Percentiles rank a stretch among this genome's conserved stretches.
Conservation (phyloP, 53 echinoderm and acorn worm genomes). For the Henricia sp. region DNA sequence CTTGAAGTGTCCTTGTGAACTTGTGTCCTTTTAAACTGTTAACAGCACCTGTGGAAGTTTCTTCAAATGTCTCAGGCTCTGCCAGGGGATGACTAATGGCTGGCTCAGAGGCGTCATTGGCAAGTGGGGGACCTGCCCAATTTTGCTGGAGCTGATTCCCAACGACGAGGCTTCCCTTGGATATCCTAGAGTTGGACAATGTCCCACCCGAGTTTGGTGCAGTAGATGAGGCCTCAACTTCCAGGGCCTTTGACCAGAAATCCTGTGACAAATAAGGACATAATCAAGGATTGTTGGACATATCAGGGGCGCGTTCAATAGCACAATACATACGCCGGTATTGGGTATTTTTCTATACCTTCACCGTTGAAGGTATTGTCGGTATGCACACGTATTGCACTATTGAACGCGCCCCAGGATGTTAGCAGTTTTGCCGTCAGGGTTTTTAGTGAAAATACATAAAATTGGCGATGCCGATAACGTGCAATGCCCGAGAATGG, state of each 20-base stretch:
- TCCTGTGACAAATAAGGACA: conserved; percentile 33
- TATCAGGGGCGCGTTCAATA: no score
- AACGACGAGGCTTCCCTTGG: conserved; percentile 1
- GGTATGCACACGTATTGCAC: no score
- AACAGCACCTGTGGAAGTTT: neutral
- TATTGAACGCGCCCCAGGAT: no score
- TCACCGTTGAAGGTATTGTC: no score
- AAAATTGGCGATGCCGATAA: no score
- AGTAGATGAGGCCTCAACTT: conserved; percentile 22
- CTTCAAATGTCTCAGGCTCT: neutral
- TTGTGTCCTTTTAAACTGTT: neutral
- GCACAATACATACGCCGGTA: no score
- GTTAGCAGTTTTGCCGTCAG: no score
- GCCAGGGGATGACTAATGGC: neutral
- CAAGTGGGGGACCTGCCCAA: neutral
- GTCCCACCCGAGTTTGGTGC: neutral
- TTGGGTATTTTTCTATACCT: no score
- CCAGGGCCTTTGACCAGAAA: conserved; percentile 55
- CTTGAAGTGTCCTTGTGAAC: neutral
- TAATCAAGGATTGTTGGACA: no score
- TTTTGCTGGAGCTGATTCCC: neutral
- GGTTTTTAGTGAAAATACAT: no score
- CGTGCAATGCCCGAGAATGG: no score
- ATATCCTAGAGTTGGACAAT: neutral
- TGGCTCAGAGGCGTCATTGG: neutral